A percentile compares a stretch with the other conserved stretches of the same genome.
phyloP scores from a whole-genome alignment of 2,113 vertebrate genomes.

The Pomatorhinus ruficollis region DNA sequence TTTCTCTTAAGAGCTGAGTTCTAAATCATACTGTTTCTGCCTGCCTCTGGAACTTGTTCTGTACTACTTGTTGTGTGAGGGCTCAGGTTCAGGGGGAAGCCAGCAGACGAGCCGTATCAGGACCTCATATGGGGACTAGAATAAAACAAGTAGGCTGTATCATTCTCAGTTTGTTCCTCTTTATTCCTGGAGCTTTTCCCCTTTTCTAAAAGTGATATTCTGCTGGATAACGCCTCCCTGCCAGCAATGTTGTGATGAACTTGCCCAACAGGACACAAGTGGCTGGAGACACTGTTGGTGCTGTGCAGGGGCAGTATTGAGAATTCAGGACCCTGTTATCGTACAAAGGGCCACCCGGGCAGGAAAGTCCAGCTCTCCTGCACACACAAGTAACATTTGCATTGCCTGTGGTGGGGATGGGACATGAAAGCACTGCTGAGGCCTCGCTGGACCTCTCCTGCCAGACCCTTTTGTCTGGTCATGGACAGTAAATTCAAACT shows the following conservation, averaged over 20 bases:
- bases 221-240: background rate
- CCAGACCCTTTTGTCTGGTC: background rate
- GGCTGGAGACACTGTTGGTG: background rate
- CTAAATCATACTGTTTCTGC: background rate
- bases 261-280: background rate
- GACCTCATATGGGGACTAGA: background rate
- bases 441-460: background rate
- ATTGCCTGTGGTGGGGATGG: background rate
- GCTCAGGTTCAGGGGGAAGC: background rate
- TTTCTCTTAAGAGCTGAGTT: background rate
- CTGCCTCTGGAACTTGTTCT: background rate
- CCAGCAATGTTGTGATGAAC: background rate
- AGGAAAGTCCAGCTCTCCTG: background rate
- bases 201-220: accelerated
- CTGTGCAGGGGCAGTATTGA: accelerated
- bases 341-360: background rate
- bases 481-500: background rate
- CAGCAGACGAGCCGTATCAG: background rate
- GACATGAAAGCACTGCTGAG: background rate
- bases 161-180: background rate
- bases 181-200: background rate
- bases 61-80: background rate
- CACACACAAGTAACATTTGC: background rate
- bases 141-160: background rate
- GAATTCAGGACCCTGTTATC: background rate